Percentiles rank a stretch among this genome's conserved stretches.
Conservation (phyloP, 1,140 invertebrate species). For the Eumeta japonica region DNA sequence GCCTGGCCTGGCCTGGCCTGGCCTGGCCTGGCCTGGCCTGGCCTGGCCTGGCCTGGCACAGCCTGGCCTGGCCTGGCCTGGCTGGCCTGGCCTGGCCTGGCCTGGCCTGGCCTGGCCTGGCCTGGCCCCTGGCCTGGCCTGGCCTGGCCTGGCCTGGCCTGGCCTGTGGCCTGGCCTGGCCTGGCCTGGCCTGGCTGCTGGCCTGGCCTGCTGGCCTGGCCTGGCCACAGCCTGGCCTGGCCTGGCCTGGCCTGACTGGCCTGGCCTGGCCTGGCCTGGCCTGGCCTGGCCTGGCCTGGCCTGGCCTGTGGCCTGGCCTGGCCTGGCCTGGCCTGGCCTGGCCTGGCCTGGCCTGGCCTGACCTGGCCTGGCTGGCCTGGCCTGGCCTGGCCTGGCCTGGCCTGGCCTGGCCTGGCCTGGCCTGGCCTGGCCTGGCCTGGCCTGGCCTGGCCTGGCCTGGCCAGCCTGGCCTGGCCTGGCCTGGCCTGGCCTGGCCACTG, state of each 20-base stretch:
- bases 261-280: slow-evolving; percentile 20
- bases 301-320: slow-evolving; percentile 26
- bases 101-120: slow-evolving; percentile 1
- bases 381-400: slow-evolving; percentile 30
- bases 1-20: slow-evolving; percentile 6
- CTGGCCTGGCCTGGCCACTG: too few relatives aligned
- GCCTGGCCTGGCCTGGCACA: too few relatives aligned
- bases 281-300: slow-evolving; percentile 24
- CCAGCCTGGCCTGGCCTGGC: too few relatives aligned
- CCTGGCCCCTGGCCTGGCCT: too few relatives aligned
- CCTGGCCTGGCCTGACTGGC: slow-evolving; percentile 21
- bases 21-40: slow-evolving; percentile 21
- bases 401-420: slow-evolving; percentile 26
- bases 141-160: neutral
- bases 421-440: slow-evolving; percentile 26
- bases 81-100: too few relatives aligned
- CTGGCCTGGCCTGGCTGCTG: too few relatives aligned
- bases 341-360: too few relatives aligned
- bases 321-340: slow-evolving; percentile 29
- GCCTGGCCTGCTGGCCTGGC: slow-evolving; percentile 5
- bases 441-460: slow-evolving; percentile 28
- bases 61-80: slow-evolving; percentile 1
- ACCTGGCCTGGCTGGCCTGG: too few relatives aligned
- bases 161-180: too few relatives aligned
- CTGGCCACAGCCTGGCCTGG: too few relatives aligned